phyloP scores from a whole-genome alignment of 2,888 invertebrate species.

The Zaprionus lineosus region DNA sequence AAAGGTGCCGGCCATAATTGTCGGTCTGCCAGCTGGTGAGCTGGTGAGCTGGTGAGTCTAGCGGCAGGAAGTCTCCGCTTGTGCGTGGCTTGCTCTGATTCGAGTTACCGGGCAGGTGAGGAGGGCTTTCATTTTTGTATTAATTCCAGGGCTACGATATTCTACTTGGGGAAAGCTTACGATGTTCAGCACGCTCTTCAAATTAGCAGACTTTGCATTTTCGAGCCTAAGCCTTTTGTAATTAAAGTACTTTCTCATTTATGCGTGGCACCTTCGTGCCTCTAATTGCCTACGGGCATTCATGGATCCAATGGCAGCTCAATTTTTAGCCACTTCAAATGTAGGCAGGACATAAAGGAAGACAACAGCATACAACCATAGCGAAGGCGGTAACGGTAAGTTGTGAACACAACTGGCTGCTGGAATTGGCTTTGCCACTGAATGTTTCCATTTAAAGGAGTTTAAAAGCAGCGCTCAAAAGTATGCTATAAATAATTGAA shows the following conservation, averaged over 20 bases:
- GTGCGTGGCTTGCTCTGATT: neutral
- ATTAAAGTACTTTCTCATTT: constrained; percentile 44
- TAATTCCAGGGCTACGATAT: constrained; percentile 24
- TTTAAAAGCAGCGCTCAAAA: constrained; percentile 14
- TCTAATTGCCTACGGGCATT: neutral
- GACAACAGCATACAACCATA: too few species aligned
- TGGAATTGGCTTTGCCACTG: constrained; percentile 4
- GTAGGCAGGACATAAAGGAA: constrained; percentile 10
- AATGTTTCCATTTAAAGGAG: constrained; percentile 7
- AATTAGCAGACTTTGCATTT: constrained; percentile 60
- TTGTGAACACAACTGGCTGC: neutral
- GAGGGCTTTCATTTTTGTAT: constrained; percentile 51
- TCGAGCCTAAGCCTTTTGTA: constrained; percentile 45
- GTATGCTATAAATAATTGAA: constrained; percentile 56
- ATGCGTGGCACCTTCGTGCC: neutral
- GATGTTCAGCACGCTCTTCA: constrained; percentile 27
- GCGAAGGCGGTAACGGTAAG: too few species aligned
- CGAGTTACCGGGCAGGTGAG: neutral
- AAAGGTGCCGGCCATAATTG: constrained; percentile 42
- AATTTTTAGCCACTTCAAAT: constrained; percentile 14
- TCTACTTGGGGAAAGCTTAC: constrained; percentile 32
- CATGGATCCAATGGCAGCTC: constrained; percentile 1
- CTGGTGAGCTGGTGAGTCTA: too few species aligned
- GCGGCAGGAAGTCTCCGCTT: too few species aligned
- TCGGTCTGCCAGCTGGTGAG: constrained; percentile 16